Conservation (phyloP, 2,888 invertebrate species). For the Drosophila cracens region DNA sequence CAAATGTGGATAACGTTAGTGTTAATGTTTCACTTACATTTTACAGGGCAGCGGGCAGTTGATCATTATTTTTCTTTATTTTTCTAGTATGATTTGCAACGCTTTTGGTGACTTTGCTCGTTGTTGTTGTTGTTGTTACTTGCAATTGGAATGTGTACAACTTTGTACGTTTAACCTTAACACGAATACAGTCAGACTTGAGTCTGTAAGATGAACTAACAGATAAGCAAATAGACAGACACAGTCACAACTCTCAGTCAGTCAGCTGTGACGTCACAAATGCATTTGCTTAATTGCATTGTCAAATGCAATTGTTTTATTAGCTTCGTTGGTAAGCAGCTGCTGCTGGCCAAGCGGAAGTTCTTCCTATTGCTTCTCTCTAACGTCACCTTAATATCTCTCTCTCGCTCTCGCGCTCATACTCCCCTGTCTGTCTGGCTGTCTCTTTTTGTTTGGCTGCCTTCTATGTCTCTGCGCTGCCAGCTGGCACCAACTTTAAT, state of each 20-base stretch:
- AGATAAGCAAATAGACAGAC: constrained; percentile 8
- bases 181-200: constrained; percentile 54
- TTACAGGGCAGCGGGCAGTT: constrained; percentile 26
- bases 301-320: constrained; percentile 41
- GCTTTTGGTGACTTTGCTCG: constrained; percentile 19
- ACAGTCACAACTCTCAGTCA: neutral
- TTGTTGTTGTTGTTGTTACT: constrained; percentile 4
- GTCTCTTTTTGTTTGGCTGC: constrained; percentile 31
- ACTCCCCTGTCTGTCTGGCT: neutral
- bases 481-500: constrained; percentile 55
- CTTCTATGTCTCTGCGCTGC: constrained; percentile 40
- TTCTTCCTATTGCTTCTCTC: constrained; percentile 28
- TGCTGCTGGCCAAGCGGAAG: constrained; percentile 53
- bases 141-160: constrained; percentile 56
- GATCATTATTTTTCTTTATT: neutral
- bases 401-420: neutral
- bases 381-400: neutral
- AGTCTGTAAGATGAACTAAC: constrained; percentile 8
- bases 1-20: neutral
- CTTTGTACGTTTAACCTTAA: constrained; percentile 72
- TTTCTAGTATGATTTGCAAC: constrained; percentile 32
- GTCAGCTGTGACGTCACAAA: constrained; percentile 50
- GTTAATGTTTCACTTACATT: neutral
- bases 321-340: constrained; percentile 38
- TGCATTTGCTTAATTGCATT: constrained; percentile 60